phyloP scores from a whole-genome alignment of 2,797 vertebrate genomes.

The Buceros bicornis region DNA sequence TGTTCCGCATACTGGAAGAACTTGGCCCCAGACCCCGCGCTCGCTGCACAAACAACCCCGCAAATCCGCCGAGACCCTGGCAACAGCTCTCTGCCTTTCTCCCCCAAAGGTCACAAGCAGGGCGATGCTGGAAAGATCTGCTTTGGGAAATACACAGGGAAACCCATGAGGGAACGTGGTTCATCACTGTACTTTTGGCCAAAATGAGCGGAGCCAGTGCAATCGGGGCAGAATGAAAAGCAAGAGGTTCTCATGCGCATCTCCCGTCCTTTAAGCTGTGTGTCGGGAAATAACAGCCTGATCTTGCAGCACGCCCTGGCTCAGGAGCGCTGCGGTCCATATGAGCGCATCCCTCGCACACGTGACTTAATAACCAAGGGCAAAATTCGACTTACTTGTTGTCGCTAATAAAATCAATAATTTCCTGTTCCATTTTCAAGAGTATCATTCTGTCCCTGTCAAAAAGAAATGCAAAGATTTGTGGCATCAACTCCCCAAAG shows the following conservation, averaged over 20 bases:
- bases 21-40: accelerated
- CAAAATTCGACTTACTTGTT: conserved; percentile 85
- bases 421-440: conserved; percentile 96
- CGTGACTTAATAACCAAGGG: background rate
- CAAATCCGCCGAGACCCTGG: background rate
- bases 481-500: background rate
- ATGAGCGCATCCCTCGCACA: accelerated
- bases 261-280: conserved; percentile 5
- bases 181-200: conserved; percentile 23
- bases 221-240: conserved; percentile 41
- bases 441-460: conserved; percentile 94
- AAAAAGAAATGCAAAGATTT: conserved; percentile 59
- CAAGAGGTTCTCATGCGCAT: conserved; percentile 19
- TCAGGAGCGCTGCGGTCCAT: background rate
- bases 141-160: background rate
- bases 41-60: background rate
- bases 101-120: background rate
- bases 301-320: background rate
- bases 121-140: background rate
- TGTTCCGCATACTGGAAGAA: background rate
- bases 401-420: conserved; percentile 94
- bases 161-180: background rate
- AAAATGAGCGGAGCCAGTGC: conserved; percentile 31
- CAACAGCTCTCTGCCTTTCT: background rate
- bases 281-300: conserved; percentile 33